Evolutionary conservation across 2,113 vertebrate genomes (phyloP).

Genomic region (Bubo bubo): DNA sequence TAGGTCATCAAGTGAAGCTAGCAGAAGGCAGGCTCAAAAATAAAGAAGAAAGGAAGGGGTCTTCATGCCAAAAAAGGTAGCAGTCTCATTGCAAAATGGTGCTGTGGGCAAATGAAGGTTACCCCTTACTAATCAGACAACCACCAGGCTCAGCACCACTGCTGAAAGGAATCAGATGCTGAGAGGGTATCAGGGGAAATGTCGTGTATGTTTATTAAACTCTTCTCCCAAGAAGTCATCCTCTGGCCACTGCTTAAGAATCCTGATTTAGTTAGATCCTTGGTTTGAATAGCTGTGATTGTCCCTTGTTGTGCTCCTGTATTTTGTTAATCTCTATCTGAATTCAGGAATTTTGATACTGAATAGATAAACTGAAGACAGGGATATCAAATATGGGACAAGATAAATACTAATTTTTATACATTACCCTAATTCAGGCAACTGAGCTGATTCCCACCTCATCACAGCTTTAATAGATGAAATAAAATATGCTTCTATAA

Average conservation of each 20-base stretch:
- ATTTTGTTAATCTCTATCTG: background rate
- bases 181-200: background rate
- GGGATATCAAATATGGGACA: background rate
- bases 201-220: background rate
- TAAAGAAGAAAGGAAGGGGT: background rate
- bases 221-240: background rate
- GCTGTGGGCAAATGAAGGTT: background rate
- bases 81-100: background rate
- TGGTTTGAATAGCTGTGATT: background rate
- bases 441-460: background rate
- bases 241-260: background rate
- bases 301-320: background rate
- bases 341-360: background rate
- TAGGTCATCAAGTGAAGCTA: background rate
- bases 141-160: background rate
- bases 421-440: background rate
- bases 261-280: background rate
- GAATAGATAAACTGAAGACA: background rate
- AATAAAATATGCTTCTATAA: background rate
- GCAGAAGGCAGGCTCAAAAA: background rate
- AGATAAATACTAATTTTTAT: background rate
- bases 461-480: background rate
- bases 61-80: background rate
- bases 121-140: background rate
- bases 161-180: background rate